Conservation (phyloP, 2,797 vertebrate genomes). For the Protonibea diacanthus region DNA sequence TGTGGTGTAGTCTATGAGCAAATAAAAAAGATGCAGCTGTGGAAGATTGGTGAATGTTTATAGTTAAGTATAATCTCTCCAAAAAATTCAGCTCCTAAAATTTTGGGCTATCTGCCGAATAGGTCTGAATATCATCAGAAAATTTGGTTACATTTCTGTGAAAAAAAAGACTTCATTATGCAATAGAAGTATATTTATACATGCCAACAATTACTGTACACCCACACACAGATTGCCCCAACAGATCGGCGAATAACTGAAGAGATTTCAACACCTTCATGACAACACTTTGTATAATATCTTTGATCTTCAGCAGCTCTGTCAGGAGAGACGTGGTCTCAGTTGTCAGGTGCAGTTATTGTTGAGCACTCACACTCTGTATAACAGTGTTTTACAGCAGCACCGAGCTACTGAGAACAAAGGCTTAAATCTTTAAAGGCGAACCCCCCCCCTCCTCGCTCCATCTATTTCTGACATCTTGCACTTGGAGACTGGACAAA, state of each 20-base stretch:
- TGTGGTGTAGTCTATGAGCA: background rate
- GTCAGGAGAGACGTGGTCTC: slow-evolving; percentile 36
- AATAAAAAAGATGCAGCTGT: background rate
- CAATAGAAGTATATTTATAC: slow-evolving; percentile 29
- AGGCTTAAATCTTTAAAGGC: slow-evolving; percentile 26
- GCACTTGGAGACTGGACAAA: slow-evolving; percentile 9
- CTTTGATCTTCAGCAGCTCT: slow-evolving; percentile 45
- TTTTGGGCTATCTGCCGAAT: background rate
- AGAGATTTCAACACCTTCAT: slow-evolving; percentile 5
- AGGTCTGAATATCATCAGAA: background rate
- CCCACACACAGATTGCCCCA: slow-evolving; percentile 49
- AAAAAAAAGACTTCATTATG: slow-evolving; percentile 22
- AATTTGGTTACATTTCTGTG: slow-evolving; percentile 3
- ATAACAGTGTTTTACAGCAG: slow-evolving; percentile 12
- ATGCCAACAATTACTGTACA: slow-evolving; percentile 19
- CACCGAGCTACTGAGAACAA: slow-evolving; percentile 31
- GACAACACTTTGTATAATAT: background rate
- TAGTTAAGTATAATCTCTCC: background rate
- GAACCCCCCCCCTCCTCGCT: background rate
- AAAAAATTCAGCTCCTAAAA: background rate
- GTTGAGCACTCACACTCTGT: background rate
- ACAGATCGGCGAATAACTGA: slow-evolving; percentile 26
- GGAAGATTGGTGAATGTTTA: background rate
- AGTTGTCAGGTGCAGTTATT: slow-evolving; percentile 17
- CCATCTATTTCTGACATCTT: slow-evolving; percentile 27